These are phyloP conservation scores for Limnephilus marmoratus DNA, from an alignment of 2,888 invertebrate species.

Conservation along the genomic window DNA sequence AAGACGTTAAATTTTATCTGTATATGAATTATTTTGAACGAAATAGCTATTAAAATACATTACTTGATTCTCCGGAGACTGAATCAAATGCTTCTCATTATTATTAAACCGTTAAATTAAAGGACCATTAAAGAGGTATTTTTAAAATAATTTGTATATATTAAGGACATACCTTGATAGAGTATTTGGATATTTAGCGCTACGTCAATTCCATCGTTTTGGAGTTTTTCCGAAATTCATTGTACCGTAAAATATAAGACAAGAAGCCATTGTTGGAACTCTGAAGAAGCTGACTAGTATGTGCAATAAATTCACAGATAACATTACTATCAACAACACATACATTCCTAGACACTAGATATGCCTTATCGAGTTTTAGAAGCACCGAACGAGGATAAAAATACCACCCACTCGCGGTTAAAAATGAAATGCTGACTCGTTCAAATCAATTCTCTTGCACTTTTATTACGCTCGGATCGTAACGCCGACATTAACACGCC, in stretches of 20 bases:
- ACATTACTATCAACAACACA: background rate
- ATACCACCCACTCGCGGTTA: conserved; percentile 29
- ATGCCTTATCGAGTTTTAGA: conserved; percentile 16
- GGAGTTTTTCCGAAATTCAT: background rate
- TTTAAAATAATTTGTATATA: too few species aligned
- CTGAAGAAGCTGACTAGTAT: too few species aligned
- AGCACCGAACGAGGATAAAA: conserved; percentile 21
- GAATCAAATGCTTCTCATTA: too few species aligned
- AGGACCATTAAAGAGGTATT: too few species aligned
- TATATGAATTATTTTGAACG: too few species aligned
- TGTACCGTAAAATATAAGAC: background rate
- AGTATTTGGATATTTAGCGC: background rate
- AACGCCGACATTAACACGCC: conserved; percentile 25
- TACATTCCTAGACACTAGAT: background rate
- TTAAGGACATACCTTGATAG: background rate
- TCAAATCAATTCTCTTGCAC: conserved; percentile 33
- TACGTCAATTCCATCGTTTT: background rate
- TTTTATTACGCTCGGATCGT: conserved; percentile 29
- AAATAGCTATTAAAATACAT: too few species aligned
- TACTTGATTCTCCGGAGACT: too few species aligned
- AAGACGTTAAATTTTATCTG: too few species aligned
- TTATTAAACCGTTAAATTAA: too few species aligned
- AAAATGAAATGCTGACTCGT: conserved; percentile 24
- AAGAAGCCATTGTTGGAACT: background rate
- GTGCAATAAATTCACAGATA: background rate